A percentile compares a stretch with the other conserved stretches of the same genome.
Conservation (phyloP, 1,140 invertebrate species). For the Lepidotrigona ventralis region DNA sequence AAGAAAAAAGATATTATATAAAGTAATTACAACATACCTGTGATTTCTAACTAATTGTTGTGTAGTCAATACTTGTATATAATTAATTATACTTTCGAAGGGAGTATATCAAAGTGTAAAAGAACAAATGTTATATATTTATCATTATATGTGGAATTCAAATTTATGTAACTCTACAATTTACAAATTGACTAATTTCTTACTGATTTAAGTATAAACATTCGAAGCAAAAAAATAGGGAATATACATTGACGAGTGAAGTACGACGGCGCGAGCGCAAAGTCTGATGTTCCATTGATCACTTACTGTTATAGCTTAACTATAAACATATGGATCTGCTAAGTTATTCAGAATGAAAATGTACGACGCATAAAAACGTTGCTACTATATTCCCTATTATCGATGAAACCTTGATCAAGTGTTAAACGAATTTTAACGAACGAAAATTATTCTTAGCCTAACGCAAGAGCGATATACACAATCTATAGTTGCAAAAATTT, state of each 20-base stretch:
- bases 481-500: neutral
- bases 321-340: conserved; percentile 48
- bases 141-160: conserved; percentile 28
- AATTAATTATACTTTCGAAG: conserved; percentile 28
- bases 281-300: conserved; percentile 58
- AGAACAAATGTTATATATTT: neutral
- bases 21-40: conserved; percentile 36
- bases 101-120: conserved; percentile 11
- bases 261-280: conserved; percentile 45
- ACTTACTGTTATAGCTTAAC: conserved; percentile 46
- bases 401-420: neutral
- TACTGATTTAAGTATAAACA: conserved; percentile 27
- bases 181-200: neutral
- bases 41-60: conserved; percentile 21
- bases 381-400: neutral
- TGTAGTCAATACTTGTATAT: conserved; percentile 24
- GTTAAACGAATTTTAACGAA: conserved; percentile 6
- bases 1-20: conserved; percentile 26
- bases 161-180: neutral
- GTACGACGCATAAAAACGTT: conserved; percentile 24
- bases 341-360: conserved; percentile 37
- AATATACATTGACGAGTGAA: conserved; percentile 8
- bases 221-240: conserved; percentile 28
- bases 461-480: neutral
- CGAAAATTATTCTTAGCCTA: neutral